phyloP scores from a whole-genome alignment of 2,113 vertebrate species.

The Scophthalmus maximus region DNA sequence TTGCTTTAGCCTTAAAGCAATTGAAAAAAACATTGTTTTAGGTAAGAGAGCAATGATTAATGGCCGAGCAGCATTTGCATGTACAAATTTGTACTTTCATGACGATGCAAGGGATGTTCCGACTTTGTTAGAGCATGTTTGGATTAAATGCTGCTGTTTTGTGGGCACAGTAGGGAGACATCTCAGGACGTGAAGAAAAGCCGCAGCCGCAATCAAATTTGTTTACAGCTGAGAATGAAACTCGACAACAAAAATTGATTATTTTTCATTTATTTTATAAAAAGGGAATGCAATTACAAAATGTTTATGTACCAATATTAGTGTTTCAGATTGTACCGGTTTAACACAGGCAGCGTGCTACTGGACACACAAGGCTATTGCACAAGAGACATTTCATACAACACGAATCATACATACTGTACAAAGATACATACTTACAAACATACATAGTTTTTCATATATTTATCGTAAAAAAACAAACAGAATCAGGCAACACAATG shows the following conservation, averaged over 20 bases:
- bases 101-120: constrained; percentile 66
- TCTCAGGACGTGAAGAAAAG: constrained; percentile 50
- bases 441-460: constrained; percentile 73
- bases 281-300: constrained; percentile 79
- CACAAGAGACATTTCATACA: constrained; percentile 83
- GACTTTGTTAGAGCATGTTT: constrained; percentile 80
- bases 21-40: constrained; percentile 51
- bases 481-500: constrained; percentile 68
- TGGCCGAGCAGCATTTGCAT: constrained; percentile 49
- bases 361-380: constrained; percentile 85
- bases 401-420: constrained; percentile 78
- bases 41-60: constrained; percentile 62
- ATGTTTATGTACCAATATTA: constrained; percentile 85
- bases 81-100: constrained; percentile 63
- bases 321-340: constrained; percentile 86
- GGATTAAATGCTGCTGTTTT: constrained; percentile 48
- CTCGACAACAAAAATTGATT: constrained; percentile 18
- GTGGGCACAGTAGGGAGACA: constrained; percentile 39
- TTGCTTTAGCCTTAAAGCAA: constrained; percentile 55
- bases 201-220: not conserved
- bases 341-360: constrained; percentile 85
- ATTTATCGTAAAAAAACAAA: constrained; percentile 60
- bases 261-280: constrained; percentile 80
- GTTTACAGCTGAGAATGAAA: constrained; percentile 15
- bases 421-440: constrained; percentile 80